Base-by-base conservation (phyloP, 2,113 vertebrate species). In the Lethenteron camtschaticum region DNA sequence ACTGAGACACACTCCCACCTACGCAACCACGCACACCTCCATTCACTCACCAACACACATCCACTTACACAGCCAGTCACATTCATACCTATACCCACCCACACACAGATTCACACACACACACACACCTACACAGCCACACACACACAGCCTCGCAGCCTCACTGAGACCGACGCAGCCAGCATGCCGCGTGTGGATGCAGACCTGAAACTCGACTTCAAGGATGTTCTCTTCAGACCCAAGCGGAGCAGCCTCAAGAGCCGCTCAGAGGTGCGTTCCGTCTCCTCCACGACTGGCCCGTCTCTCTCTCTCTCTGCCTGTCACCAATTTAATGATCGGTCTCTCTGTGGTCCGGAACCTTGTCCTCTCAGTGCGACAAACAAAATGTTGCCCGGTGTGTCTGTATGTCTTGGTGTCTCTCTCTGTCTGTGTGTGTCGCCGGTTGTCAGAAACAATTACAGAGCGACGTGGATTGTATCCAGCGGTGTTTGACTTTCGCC, bases 161-260 rank as follows among this genome's bases (percentile, higher is more conserved):
- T 63, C 59, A 13, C 13, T 63, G 16, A 13, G 59, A 13, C 5
- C 4, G 16, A 63, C 59, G 13, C 59, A 63, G 16, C 59, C 59
- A 13, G 5, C 3, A 97, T 97, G 92, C 89, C 92, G 74, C 85
- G 88, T 11, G 85, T 97, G 73, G 92, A 97, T 71, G 82, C 83
- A 14, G 92, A 96, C 79, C 85, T 97, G 78, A 97, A 96, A 74
- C 81, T 97, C 79, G 92, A 97, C 87, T 96, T 97, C 76, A 92
- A 96, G 78, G 92, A 97, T 80, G 92, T 97, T 75, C 82, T 97
- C 73, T 82, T 97, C 74, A 83, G 89, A 81, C 91, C 92, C 71
- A 97, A 97, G 74, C 81, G 92, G 75, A 97, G 92, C 85, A 96
- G 92, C 80, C 85, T 97, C 71, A 87, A 83, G 81, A 95, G 91